These are phyloP conservation scores for Drosophila picticornis DNA, from an alignment of 2,888 invertebrate species.

Conservation along the genomic window DNA sequence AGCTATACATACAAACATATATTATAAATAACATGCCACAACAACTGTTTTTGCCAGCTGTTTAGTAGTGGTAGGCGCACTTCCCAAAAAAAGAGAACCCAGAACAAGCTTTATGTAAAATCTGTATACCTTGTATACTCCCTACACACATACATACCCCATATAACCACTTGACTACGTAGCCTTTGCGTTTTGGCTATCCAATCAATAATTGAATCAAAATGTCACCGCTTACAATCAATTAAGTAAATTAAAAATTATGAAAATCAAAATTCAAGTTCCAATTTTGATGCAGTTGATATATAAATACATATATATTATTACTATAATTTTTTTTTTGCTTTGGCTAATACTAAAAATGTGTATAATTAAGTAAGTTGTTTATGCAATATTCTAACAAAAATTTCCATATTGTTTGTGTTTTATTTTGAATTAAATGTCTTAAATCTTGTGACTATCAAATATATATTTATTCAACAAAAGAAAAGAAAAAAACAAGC, in stretches of 20 bases:
- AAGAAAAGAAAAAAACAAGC: not conserved
- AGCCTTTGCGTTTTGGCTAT: slow-evolving; percentile 8
- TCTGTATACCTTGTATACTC: not conserved
- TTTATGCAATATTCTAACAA: slow-evolving; percentile 1
- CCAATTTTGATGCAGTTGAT: slow-evolving; percentile 45
- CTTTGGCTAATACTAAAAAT: slow-evolving; percentile 2
- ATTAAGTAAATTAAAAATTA: not conserved
- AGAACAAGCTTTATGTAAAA: slow-evolving; percentile 2
- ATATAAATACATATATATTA: slow-evolving; percentile 50
- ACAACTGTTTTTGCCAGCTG: slow-evolving; percentile 23
- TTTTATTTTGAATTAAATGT: slow-evolving; percentile 40
- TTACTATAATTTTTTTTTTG: slow-evolving; percentile 1
- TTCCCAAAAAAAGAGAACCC: not conserved
- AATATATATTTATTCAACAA: slow-evolving; percentile 21
- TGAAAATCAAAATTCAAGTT: slow-evolving; percentile 6
- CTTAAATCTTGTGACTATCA: slow-evolving; percentile 43
- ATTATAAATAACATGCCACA: slow-evolving; percentile 6
- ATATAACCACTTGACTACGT: slow-evolving; percentile 18
- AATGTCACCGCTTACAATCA: slow-evolving; percentile 23
- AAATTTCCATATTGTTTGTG: slow-evolving; percentile 45
- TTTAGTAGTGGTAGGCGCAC: slow-evolving; percentile 10
- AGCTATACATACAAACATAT: slow-evolving; percentile 7
- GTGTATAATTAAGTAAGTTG: not conserved
- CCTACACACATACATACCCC: not conserved
- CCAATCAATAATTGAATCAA: slow-evolving; percentile 26